These are phyloP conservation scores for Dicerorhinus sumatrensis DNA, from an alignment of 2,113 vertebrate genomes.

Conservation along the genomic window DNA sequence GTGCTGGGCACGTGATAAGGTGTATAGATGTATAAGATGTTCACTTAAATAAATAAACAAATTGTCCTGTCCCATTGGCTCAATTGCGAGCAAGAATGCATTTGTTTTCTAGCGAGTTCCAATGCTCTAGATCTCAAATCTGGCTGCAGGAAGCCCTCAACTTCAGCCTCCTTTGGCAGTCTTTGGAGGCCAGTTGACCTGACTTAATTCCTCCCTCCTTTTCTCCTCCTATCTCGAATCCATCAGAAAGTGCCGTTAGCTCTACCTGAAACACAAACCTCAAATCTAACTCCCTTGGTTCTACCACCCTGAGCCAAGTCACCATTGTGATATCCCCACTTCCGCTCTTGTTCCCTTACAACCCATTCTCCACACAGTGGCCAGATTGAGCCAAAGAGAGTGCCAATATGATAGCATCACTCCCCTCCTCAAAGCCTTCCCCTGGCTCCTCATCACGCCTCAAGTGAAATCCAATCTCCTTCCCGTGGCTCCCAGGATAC, in stretches of 20 bases:
- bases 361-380: background rate
- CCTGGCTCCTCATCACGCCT: background rate
- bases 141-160: background rate
- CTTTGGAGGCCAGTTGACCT: background rate
- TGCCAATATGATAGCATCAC: background rate
- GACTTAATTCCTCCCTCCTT: background rate
- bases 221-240: background rate
- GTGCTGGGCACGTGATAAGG: background rate
- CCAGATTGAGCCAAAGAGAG: background rate
- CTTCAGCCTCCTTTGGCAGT: background rate
- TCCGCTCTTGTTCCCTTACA: background rate
- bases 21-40: background rate
- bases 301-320: background rate
- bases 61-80: background rate
- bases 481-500: background rate
- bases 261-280: conserved; percentile 6
- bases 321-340: background rate
- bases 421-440: background rate
- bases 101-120: background rate
- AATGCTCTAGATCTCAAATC: background rate
- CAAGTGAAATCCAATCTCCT: conserved; percentile 2
- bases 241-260: background rate
- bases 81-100: background rate
- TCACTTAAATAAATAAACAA: background rate
- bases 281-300: background rate